These are phyloP conservation scores for Anastrepha ludens DNA, from an alignment of 1,140 invertebrate genomes.

Conservation along the genomic window DNA sequence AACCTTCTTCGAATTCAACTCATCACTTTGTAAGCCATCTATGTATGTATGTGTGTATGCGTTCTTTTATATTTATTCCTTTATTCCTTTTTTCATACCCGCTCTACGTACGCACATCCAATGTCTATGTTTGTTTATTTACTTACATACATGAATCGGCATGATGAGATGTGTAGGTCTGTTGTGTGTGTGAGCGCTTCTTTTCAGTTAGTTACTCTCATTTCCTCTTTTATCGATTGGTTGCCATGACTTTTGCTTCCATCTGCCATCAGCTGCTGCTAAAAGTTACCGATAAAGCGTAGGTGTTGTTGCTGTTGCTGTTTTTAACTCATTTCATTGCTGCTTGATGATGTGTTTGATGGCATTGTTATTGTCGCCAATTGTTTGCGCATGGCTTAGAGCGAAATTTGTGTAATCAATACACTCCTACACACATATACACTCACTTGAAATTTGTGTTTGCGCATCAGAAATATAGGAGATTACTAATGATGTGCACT, in stretches of 20 bases:
- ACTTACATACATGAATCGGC: background rate
- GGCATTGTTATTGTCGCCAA: constrained; percentile 37
- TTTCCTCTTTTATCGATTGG: constrained; percentile 20
- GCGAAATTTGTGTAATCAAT: background rate
- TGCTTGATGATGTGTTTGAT: constrained; percentile 52
- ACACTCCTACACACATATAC: background rate
- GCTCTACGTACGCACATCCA: background rate
- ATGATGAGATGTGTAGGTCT: background rate
- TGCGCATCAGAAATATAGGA: background rate
- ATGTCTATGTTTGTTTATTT: constrained; percentile 20
- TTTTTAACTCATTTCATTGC: constrained; percentile 30
- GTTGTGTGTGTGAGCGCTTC: background rate
- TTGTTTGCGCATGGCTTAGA: background rate
- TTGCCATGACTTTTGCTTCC: background rate
- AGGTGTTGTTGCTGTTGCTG: background rate
- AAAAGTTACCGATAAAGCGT: background rate
- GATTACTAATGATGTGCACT: constrained; percentile 11
- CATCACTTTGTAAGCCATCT: background rate
- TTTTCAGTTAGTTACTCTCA: constrained; percentile 12
- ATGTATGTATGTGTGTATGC: background rate
- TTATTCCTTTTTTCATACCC: background rate
- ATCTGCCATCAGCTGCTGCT: background rate
- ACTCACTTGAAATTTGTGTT: background rate
- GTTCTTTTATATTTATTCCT: background rate
- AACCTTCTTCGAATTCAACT: background rate